Evolutionary conservation across 2,113 vertebrate genomes (phyloP).

Genomic region (Candoia aspera): DNA sequence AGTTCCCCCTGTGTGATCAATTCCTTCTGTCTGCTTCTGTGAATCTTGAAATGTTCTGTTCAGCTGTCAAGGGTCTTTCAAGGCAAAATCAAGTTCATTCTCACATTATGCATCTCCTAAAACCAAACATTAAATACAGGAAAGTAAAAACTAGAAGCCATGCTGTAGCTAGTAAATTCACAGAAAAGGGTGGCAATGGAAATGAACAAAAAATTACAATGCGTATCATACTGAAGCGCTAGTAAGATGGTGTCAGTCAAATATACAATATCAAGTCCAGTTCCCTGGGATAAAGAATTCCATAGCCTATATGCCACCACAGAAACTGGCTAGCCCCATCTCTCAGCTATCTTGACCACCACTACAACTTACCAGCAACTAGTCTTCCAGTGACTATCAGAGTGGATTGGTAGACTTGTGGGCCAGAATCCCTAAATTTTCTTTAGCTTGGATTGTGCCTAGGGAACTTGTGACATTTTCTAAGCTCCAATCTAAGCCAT

Average conservation of each 20-base stretch:
- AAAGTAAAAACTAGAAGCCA: background rate
- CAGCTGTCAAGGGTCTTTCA: background rate
- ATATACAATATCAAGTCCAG: background rate
- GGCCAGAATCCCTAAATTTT: background rate
- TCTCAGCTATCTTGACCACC: background rate
- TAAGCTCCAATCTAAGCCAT: background rate
- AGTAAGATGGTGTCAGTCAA: background rate
- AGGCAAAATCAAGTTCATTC: background rate
- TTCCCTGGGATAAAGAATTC: background rate
- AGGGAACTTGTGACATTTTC: background rate
- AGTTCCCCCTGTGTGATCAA: background rate
- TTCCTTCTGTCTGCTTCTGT: background rate
- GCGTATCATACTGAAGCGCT: background rate
- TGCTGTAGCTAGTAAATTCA: background rate
- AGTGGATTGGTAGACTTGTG: background rate
- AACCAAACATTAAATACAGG: background rate
- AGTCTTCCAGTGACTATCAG: background rate
- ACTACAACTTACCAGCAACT: background rate
- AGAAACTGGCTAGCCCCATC: background rate
- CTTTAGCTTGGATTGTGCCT: background rate
- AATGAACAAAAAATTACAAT: background rate
- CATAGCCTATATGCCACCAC: background rate
- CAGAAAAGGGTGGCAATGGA: background rate
- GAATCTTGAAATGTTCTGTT: background rate
- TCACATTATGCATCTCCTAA: background rate